Evolutionary conservation across 1,140 invertebrate species (phyloP).

Genomic region (Eciton burchellii): DNA sequence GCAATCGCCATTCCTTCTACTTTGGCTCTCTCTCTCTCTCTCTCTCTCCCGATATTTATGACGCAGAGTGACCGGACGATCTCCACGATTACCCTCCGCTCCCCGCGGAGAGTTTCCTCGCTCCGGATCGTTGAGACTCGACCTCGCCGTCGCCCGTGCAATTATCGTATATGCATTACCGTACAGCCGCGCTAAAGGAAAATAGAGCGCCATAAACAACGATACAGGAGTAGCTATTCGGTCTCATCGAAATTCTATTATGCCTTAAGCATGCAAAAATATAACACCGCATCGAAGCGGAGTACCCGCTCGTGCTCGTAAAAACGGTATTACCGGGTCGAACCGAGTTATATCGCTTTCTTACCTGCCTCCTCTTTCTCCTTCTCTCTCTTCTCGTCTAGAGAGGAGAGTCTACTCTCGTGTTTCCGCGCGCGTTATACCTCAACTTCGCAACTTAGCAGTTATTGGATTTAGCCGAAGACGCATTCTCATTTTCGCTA

Average conservation of each 20-base stretch:
- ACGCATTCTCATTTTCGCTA: slow-evolving; percentile 9
- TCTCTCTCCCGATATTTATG: too few relatives aligned
- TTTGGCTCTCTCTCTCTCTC: too few relatives aligned
- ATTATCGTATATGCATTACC: background rate
- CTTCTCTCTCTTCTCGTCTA: too few relatives aligned
- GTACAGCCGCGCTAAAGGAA: background rate
- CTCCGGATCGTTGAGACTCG: too few relatives aligned
- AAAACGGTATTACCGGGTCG: slow-evolving; percentile 1
- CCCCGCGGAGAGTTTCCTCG: too few relatives aligned
- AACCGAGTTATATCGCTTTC: background rate
- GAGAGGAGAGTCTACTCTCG: slow-evolving; percentile 8
- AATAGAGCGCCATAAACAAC: background rate
- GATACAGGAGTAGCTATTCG: background rate
- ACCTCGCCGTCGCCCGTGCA: background rate
- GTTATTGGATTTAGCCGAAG: slow-evolving; percentile 34
- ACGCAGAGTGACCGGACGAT: too few relatives aligned
- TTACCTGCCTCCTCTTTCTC: background rate
- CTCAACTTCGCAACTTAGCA: slow-evolving; percentile 8
- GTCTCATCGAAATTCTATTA: slow-evolving; percentile 1
- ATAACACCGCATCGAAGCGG: background rate
- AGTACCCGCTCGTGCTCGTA: background rate
- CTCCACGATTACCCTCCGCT: too few relatives aligned
- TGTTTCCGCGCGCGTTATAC: background rate
- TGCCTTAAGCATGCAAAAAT: background rate
- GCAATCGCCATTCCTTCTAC: too few relatives aligned